Evolutionary conservation across 2,113 vertebrate species (phyloP), one percentile per base, ranked within the genome.

Genomic region (Amblyornis subalaris): DNA sequence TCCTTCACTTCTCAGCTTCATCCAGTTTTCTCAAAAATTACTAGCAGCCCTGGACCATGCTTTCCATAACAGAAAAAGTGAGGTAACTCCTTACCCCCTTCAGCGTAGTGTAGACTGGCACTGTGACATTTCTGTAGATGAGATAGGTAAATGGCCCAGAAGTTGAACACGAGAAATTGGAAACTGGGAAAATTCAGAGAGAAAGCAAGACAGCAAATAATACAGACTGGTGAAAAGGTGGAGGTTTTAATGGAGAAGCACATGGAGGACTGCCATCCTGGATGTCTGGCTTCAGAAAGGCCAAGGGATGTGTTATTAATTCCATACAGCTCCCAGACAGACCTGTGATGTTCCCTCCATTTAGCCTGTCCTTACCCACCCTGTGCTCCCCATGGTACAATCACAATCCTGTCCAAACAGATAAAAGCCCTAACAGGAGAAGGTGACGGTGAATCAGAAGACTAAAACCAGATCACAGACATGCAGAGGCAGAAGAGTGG

Each of bases 71-170:
- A 78, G 51, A 62, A 89, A 89, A 89, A 90, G 42, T 70, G 17
- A 95, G 23, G 60, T 54, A 60, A 62, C 44, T 82, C 55, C 98
- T 98, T 96, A 99, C 99, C 98, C 99, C 99, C 97, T 99, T 99
- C 88, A 99, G 97, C 2, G 98, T 98, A 81, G 98, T 98, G 74
- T 99, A 99, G 83, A 99, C 99, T 18, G 99, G 99, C 23, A 98
- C 98, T 4, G 97, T 98, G 67, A 99, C 96, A 61, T 98, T 99
- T 97, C 98, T 98, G 90, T 99, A 99, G 96, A 99, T 98, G 75
- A 98, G 94, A 96, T 97, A 97, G 42, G 97, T 97, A 93, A 98
- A 98, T 7, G 98, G 98, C 48, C 98, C 98, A 78, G 98, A 95
- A 35, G 97, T 79, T 82, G 98, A 97, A 94, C 91, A 94, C 1